Evolutionary conservation across 2,797 vertebrate species (phyloP).

Genomic region (Hapalemur alaotrensis): DNA sequence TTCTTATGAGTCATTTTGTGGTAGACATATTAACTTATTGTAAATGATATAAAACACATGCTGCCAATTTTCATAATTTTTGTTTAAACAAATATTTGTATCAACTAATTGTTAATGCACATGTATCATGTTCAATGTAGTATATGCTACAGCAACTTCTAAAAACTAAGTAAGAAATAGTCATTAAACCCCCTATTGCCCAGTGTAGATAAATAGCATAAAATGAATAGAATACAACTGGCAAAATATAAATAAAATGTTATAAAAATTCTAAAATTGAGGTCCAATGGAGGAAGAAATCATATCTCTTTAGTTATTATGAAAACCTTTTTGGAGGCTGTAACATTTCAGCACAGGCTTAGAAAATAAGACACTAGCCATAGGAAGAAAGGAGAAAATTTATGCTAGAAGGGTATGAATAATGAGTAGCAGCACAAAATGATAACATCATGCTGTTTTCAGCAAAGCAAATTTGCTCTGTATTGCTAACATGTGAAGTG

Average conservation of each 20-base stretch:
- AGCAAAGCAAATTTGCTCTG: neutral
- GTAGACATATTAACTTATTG: neutral
- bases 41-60: neutral
- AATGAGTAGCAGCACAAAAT: neutral
- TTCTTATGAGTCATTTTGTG: neutral
- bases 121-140: neutral
- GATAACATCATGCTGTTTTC: neutral
- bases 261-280: neutral
- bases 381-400: neutral
- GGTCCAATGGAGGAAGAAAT: neutral
- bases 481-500: neutral
- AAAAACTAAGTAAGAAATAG: neutral
- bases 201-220: neutral
- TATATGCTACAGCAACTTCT: neutral
- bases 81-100: neutral
- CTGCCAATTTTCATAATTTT: neutral
- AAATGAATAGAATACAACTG: neutral
- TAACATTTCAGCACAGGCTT: neutral
- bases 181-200: neutral
- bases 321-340: neutral
- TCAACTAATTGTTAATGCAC: neutral
- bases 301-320: neutral
- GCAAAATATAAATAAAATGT: constrained; percentile 23
- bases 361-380: neutral
- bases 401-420: neutral